Base-by-base conservation (phyloP, 2,113 vertebrate genomes). In the Echinops telfairi region DNA sequence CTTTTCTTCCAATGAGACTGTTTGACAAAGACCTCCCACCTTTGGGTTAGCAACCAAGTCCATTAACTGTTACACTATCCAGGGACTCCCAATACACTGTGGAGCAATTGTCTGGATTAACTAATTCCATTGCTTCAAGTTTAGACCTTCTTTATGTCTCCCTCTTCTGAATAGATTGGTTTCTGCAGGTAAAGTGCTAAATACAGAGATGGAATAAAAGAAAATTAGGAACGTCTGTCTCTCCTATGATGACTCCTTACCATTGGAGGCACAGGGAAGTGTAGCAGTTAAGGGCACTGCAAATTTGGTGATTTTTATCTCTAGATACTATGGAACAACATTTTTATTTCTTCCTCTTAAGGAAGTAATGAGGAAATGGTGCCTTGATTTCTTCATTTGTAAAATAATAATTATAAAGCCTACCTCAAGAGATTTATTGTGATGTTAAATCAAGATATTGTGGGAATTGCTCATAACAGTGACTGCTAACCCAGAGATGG, bases 351-450 rank as follows among this genome's bases (percentile, higher is more conserved):
- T 85, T 84, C 76, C 14, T 60, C 25, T 64, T 85, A 79, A 68
- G 53, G 64, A 79, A 91, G 40, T 10, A n/a, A 19, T 38, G 36
- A 92, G 17, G 53, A 6, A 3, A 62, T 84, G 89, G 29, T 31
- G 43, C 92, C 57, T 43, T 90, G 57, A 57, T 43, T 47, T 47
- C 43, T 47, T 47, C 43, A 47, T 47, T 47, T 47, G 43, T 47
- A 47, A 47, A 47, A 47, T 71, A 64, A 20, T 20, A 85, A 88
- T 78, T 73, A n/a, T 53, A 31, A 86, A 96, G 43, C 47, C 60
- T 40, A 29, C 25, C 66, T 83, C 31, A 47, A 47, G 66, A 89
- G n/a, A 87, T 29, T 83, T 76, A 9, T 53, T 64, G 19, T 25
- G 66, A 31, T 22, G 27, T 64, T 43, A 83, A 86, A 27, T 15